Conservation (phyloP, 1,140 invertebrate species). For the Contarinia nasturtii region DNA sequence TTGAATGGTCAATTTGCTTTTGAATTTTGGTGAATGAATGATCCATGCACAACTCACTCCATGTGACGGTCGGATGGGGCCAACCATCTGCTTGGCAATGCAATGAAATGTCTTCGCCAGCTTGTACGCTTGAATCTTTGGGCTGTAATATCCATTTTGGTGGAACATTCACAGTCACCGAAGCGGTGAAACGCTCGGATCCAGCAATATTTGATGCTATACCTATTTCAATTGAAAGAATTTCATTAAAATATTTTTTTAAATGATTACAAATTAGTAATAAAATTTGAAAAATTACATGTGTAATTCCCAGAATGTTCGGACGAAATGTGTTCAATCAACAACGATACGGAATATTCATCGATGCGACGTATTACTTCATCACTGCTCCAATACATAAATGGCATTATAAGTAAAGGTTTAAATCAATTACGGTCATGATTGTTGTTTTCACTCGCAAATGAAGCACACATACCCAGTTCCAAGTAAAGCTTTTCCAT, state of each 20-base stretch:
- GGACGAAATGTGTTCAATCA: constrained; percentile 70
- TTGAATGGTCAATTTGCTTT: too few species aligned
- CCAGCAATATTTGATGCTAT: constrained; percentile 69
- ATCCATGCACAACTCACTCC: too few species aligned
- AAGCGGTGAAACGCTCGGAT: constrained; percentile 48
- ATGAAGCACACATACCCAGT: constrained; percentile 17
- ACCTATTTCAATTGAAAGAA: too few species aligned
- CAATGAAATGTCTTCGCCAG: constrained; percentile 61
- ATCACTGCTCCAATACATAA: constrained; percentile 10
- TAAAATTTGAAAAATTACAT: too few species aligned
- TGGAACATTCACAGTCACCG: constrained; percentile 70
- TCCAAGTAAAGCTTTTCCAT: constrained; percentile 42
- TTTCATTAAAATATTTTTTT: too few species aligned
- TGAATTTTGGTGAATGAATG: too few species aligned
- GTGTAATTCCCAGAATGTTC: constrained; percentile 76
- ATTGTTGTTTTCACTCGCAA: too few species aligned
- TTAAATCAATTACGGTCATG: too few species aligned
- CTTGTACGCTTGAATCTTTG: constrained; percentile 64
- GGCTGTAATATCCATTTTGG: constrained; percentile 83
- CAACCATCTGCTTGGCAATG: constrained; percentile 85
- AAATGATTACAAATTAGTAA: too few species aligned
- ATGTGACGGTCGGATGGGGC: not conserved
- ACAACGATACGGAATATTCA: constrained; percentile 72
- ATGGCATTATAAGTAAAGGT: too few species aligned
- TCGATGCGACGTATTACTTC: constrained; percentile 45